Evolutionary conservation across 2,113 vertebrate genomes (phyloP).

Genomic region (Ochotona princeps): DNA sequence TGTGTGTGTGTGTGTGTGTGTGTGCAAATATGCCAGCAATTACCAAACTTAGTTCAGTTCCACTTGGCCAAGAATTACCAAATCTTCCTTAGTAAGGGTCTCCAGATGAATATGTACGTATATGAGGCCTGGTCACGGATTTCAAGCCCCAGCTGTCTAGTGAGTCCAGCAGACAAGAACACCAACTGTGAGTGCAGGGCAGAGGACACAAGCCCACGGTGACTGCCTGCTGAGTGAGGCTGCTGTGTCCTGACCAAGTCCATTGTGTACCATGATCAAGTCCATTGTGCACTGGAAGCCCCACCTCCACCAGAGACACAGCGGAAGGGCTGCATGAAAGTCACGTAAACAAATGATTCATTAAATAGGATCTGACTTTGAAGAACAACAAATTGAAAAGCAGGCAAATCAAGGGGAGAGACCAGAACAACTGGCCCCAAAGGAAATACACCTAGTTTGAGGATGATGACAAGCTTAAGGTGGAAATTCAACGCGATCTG

Average conservation of each 20-base stretch:
- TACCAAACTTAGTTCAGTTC: background rate
- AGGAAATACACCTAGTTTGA: background rate
- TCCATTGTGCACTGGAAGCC: background rate
- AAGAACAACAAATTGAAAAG: background rate
- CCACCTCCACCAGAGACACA: background rate
- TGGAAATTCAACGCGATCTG: background rate
- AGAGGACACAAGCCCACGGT: no score
- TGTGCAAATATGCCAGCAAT: background rate
- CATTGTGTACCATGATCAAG: background rate
- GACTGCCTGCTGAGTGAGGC: background rate
- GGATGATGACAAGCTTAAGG: background rate
- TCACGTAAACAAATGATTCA: no score
- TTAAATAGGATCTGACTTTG: background rate
- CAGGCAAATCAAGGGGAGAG: constrained; percentile 30
- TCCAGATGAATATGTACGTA: background rate
- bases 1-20: background rate
- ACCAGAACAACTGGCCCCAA: background rate
- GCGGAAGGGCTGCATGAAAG: background rate
- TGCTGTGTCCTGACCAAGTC: background rate
- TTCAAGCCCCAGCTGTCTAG: background rate
- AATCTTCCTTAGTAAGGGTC: background rate
- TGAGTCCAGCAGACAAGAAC: background rate
- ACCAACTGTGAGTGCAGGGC: background rate
- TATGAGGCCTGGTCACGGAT: background rate
- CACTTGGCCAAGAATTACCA: background rate